Conservation (phyloP, 2,888 invertebrate genomes). For the Anagyrus pseudococci region DNA sequence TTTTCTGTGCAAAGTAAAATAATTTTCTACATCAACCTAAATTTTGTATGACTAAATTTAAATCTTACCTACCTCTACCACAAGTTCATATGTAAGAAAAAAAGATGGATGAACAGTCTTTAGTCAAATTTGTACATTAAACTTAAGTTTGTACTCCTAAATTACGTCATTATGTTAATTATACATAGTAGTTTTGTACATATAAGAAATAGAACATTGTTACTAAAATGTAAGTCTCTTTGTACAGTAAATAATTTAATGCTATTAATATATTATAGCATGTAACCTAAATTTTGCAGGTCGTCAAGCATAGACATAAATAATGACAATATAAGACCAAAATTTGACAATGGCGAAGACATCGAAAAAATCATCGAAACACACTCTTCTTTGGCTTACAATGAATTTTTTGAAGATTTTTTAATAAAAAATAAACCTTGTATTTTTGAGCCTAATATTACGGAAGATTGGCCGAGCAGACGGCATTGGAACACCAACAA, state of each 20-base stretch:
- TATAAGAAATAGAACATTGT: constrained; percentile 13
- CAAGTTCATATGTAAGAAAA: background rate
- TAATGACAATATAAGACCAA: constrained; percentile 28
- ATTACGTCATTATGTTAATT: constrained; percentile 14
- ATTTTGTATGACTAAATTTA: background rate
- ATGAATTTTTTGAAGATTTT: constrained; percentile 54
- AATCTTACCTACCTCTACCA: background rate
- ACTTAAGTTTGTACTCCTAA: constrained; percentile 3
- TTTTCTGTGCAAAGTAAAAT: too few species aligned
- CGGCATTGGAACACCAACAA: constrained; percentile 67
- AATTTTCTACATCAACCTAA: too few species aligned
- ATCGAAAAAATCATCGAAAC: constrained; percentile 30
- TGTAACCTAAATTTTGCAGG: constrained; percentile 33
- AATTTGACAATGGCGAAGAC: constrained; percentile 18
- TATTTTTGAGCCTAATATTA: constrained; percentile 68
- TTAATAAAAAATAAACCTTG: constrained; percentile 69
- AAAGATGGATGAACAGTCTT: constrained; percentile 27
- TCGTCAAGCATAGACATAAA: constrained; percentile 35
- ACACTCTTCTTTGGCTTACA: constrained; percentile 45
- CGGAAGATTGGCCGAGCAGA: constrained; percentile 71
- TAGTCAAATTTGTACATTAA: constrained; percentile 19
- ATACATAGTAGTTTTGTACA: constrained; percentile 27
- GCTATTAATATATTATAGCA: background rate
- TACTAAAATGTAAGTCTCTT: constrained; percentile 34
- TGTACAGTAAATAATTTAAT: constrained; percentile 1